Percentiles rank a stretch among this genome's conserved stretches.
Conservation (phyloP, 2,797 vertebrate genomes). For the Gymnothorax reevesii region DNA sequence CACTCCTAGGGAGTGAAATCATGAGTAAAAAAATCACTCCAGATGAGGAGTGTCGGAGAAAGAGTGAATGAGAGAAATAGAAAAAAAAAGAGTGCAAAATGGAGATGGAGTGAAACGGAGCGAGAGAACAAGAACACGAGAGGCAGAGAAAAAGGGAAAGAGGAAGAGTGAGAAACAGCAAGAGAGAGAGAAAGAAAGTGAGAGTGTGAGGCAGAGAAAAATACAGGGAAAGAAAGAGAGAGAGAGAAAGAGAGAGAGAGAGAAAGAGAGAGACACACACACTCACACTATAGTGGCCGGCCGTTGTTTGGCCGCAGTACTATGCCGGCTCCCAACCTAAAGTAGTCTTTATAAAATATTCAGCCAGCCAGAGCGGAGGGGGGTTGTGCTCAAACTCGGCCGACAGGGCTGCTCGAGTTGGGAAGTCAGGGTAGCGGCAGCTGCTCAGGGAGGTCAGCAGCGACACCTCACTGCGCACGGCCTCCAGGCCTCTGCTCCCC, state of each 20-base stretch:
- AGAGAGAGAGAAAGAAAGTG: conserved; percentile 7
- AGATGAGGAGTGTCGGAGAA: not conserved
- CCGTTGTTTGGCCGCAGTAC: not conserved
- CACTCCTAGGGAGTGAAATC: conserved; percentile 66
- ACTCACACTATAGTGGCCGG: not conserved
- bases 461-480: conserved; percentile 6
- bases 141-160: not conserved
- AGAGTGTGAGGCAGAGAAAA: not conserved
- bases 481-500: conserved; percentile 1
- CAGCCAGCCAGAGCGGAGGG: not conserved
- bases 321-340: not conserved
- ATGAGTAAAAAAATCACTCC: conserved; percentile 66
- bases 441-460: conserved; percentile 8
- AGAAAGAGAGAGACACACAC: not conserved
- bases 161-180: not conserved
- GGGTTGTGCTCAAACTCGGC: conserved; percentile 15
- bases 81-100: not conserved
- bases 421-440: conserved; percentile 30
- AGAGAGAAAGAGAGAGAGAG: not conserved
- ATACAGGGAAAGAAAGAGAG: not conserved
- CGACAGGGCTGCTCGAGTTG: conserved; percentile 9
- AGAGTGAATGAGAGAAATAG: not conserved
- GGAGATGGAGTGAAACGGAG: not conserved
- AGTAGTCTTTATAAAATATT: not conserved
- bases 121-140: conserved; percentile 3